A percentile compares a stretch with the other conserved stretches of the same genome.
Evolutionary conservation across 2,113 vertebrate genomes (phyloP).

Genomic region (Felis chaus): DNA sequence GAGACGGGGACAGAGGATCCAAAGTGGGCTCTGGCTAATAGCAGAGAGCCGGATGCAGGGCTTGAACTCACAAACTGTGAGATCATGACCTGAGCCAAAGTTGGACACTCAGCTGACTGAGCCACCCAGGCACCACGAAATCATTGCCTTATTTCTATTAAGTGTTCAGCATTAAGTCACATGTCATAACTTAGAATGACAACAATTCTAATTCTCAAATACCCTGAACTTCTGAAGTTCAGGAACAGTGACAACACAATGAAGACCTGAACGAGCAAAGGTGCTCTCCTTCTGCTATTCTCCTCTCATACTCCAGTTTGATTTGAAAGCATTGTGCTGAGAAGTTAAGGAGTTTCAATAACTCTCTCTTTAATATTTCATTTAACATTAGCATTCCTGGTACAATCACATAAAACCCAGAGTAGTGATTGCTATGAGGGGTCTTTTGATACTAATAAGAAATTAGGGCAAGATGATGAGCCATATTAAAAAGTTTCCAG

Average conservation of each 20-base stretch:
- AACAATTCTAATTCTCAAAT: slow-evolving; percentile 28
- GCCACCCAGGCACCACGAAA: not conserved
- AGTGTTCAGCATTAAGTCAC: not conserved
- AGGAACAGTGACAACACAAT: not conserved
- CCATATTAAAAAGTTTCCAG: slow-evolving; percentile 23
- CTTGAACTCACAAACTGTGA: too few species aligned
- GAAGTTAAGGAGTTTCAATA: not conserved
- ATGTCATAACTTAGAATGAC: not conserved
- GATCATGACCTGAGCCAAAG: too few species aligned
- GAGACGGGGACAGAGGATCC: too few species aligned
- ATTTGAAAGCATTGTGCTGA: not conserved
- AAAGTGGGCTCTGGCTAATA: too few species aligned
- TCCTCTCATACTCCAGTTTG: not conserved
- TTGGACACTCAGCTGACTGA: too few species aligned
- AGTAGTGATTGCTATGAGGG: not conserved
- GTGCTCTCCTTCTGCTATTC: not conserved
- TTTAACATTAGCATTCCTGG: not conserved
- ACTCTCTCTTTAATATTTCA: not conserved
- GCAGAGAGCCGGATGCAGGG: too few species aligned
- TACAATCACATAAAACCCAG: not conserved
- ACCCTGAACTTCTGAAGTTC: not conserved
- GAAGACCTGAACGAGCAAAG: not conserved
- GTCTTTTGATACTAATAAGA: not conserved
- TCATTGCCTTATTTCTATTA: slow-evolving; percentile 24
- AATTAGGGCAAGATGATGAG: not conserved